Evolutionary conservation across 2,113 vertebrate species (phyloP).

Genomic region (Sigmodon hispidus): DNA sequence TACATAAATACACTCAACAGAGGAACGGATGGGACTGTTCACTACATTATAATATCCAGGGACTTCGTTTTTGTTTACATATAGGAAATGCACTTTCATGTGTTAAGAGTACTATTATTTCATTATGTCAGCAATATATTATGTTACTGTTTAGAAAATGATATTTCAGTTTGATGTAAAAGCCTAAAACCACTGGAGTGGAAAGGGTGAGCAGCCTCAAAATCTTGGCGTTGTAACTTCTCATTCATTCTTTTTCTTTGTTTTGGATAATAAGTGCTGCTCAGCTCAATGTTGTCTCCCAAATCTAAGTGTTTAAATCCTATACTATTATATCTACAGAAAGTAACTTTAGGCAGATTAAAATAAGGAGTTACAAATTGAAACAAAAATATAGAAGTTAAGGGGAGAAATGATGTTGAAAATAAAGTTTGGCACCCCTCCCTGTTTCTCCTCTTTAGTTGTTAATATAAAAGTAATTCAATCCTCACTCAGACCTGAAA

Average conservation of each 20-base stretch:
- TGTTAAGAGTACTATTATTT: constrained; percentile 83
- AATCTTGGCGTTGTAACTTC: constrained; percentile 76
- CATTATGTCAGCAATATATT: constrained; percentile 79
- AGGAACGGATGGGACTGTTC: constrained; percentile 82
- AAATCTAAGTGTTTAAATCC: constrained; percentile 73
- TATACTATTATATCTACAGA: constrained; percentile 75
- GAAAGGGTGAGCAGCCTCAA: constrained; percentile 84
- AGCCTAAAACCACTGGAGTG: constrained; percentile 82
- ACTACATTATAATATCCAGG: constrained; percentile 84
- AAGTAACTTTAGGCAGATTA: constrained; percentile 79
- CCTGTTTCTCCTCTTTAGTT: constrained; percentile 73
- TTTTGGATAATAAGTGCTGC: constrained; percentile 78
- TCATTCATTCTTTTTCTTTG: constrained; percentile 75
- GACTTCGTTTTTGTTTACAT: constrained; percentile 87
- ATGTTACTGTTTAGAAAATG: constrained; percentile 84
- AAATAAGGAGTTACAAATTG: constrained; percentile 77
- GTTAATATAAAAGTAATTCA: constrained; percentile 84
- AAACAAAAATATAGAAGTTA: constrained; percentile 72
- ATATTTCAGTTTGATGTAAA: constrained; percentile 82
- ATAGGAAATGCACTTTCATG: constrained; percentile 85
- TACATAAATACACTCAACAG: constrained; percentile 82
- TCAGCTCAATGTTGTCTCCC: constrained; percentile 58
- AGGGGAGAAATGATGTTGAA: constrained; percentile 36
- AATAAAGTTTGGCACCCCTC: constrained; percentile 67
- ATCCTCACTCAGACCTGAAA: constrained; percentile 82